Conservation (phyloP, 2,888 invertebrate species). For the Eristalinus sepulchralis region DNA sequence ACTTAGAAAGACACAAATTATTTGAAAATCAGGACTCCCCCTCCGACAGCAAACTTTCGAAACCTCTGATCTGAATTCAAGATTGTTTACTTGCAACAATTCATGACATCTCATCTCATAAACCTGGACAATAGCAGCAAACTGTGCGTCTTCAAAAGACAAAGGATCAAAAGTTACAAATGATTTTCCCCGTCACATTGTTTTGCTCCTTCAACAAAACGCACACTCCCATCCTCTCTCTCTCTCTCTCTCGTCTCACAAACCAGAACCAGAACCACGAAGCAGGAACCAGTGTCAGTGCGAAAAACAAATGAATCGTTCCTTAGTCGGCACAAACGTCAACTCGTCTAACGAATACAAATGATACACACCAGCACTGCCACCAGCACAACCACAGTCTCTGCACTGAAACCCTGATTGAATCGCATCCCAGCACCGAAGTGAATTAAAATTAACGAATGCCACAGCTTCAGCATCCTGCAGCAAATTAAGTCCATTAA, state of each 20-base stretch:
- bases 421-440: constrained; percentile 17
- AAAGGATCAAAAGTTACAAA: constrained; percentile 22
- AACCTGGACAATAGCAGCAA: constrained; percentile 2
- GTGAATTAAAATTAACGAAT: constrained; percentile 64
- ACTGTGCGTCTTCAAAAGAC: constrained; percentile 10
- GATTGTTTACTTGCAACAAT: not conserved
- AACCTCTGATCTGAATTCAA: too few relatives aligned
- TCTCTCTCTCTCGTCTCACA: not conserved
- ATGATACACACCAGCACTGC: constrained; percentile 29
- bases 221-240: not conserved
- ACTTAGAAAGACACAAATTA: too few relatives aligned
- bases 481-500: constrained; percentile 42
- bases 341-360: constrained; percentile 68
- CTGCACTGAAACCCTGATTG: not conserved
- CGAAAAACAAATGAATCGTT: constrained; percentile 58
- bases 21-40: too few relatives aligned
- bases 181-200: constrained; percentile 18
- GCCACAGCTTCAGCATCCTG: constrained; percentile 1
- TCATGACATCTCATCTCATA: not conserved
- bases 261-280: not conserved
- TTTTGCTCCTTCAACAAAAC: not conserved
- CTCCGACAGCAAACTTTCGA: too few relatives aligned
- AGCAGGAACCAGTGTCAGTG: constrained; percentile 14
- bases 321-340: constrained; percentile 66
- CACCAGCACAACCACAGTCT: not conserved